phyloP scores from a whole-genome alignment of 2,113 vertebrate species.

The Tyto alba region DNA sequence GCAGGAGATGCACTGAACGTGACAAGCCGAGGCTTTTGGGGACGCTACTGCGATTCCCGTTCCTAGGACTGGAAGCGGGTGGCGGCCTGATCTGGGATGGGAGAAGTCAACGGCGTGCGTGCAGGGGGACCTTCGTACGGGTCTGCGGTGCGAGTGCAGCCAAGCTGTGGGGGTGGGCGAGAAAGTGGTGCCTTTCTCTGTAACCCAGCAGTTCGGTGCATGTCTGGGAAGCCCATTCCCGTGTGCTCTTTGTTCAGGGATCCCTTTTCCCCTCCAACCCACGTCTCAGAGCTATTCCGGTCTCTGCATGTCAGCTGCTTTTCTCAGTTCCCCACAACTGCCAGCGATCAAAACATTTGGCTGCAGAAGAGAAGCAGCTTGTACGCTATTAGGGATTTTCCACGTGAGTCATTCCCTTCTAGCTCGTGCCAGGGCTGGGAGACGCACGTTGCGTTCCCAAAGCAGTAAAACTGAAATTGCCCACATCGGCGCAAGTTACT shows the following conservation, averaged over 20 bases:
- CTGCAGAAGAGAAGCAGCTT: background rate
- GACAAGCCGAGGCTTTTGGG: background rate
- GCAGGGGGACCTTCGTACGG: background rate
- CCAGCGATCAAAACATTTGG: background rate
- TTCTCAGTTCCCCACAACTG: background rate
- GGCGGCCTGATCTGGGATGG: background rate
- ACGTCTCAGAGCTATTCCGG: background rate
- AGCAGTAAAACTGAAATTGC: background rate
- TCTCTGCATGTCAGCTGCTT: background rate
- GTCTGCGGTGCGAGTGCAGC: background rate
- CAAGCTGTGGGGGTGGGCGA: background rate
- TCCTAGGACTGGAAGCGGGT: background rate
- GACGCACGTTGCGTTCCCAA: background rate
- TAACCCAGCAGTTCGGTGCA: background rate
- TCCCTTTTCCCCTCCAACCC: background rate
- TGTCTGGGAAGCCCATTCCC: background rate
- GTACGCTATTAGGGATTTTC: background rate
- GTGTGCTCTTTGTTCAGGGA: background rate
- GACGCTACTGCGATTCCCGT: background rate
- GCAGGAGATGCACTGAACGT: background rate
- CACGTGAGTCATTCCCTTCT: background rate
- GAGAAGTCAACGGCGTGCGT: background rate
- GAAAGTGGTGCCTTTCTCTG: background rate
- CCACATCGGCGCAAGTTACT: background rate
- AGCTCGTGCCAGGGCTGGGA: background rate